Evolutionary conservation across 23 tunicate species (phyloP), one percentile per base, ranked within the genome.

Genomic region (Styela clava): DNA sequence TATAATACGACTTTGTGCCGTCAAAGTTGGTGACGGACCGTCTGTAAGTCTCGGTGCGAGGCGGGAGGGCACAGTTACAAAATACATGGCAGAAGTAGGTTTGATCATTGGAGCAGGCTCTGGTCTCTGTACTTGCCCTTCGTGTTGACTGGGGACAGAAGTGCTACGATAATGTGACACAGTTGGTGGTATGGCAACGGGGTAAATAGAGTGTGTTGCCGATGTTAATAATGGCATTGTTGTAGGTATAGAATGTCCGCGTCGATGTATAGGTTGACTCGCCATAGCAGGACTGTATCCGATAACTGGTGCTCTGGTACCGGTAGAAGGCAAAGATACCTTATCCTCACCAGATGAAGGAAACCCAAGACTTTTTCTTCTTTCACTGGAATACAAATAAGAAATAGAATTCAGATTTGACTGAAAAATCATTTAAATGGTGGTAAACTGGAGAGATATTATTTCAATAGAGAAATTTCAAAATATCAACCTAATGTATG

Each of bases 51-150:
- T 33, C 26, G 85, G 87, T 56, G 94, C 85, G 67, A 79, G 31
- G 62, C 83, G 85, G 74, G 84, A 68, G 16, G 87, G 81, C n/a
- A 83, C 79, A 27, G 78, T 78, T 0, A 81, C 90, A 52, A 21
- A 76, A 34, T 74, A 82, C 84, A 52, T 33, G 19, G 79, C 51
- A 62, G 61, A 22, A 18, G 79, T 63, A 21, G 51, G 20, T 73
- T 33, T 63, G 25, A 22, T 28, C n/a, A 21, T 7, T 9, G 81
- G 24, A 21, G 67, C 21, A 23, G 65, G 27, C 31, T 36, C 62
- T 52, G n/a, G 18, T n/a, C 52, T 69, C 34, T 56, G 31, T 32
- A 24, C 28, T 34, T 35, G 31, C 12, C n/a, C 52, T 20, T 36
- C 27, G 27, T 76, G 64, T 25, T 27, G 31, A 18, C 31, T 24